These are phyloP conservation scores for Drosophila emarginata DNA, from an alignment of 2,888 invertebrate genomes.

Conservation along the genomic window DNA sequence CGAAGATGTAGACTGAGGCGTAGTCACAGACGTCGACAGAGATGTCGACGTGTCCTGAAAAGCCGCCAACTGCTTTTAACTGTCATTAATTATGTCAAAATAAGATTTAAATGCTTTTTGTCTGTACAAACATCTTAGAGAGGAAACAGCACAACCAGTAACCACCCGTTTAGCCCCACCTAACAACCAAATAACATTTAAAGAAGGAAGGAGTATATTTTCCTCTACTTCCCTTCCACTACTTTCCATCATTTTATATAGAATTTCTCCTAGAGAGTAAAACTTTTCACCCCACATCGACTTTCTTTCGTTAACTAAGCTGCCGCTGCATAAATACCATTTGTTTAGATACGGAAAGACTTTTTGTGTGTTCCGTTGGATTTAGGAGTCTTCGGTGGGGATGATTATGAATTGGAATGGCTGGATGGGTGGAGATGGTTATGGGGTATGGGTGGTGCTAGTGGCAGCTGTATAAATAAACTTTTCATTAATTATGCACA, in stretches of 20 bases:
- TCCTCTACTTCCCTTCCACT: not conserved
- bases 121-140: slow-evolving; percentile 68
- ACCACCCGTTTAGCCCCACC: not conserved
- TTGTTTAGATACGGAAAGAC: slow-evolving; percentile 63
- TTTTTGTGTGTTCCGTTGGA: slow-evolving; percentile 50
- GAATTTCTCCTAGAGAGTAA: not conserved
- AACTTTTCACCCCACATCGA: slow-evolving; percentile 41
- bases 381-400: slow-evolving; percentile 26
- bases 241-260: not conserved
- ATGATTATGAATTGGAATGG: not conserved
- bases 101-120: slow-evolving; percentile 78
- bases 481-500: slow-evolving; percentile 69
- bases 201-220: not conserved
- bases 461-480: slow-evolving; percentile 64
- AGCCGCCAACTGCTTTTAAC: slow-evolving; percentile 77
- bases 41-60: slow-evolving; percentile 44
- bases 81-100: slow-evolving; percentile 80
- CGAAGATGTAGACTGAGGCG: slow-evolving; percentile 48
- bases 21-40: slow-evolving; percentile 12
- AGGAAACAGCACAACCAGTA: not conserved
- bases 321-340: slow-evolving; percentile 64
- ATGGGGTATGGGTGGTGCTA: not conserved
- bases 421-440: not conserved
- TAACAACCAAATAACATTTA: too few relatives aligned
- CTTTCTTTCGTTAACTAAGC: slow-evolving; percentile 54